These are phyloP conservation scores for Hypocryptadius cinnamomeus DNA, from an alignment of 2,113 vertebrate genomes.

Conservation along the genomic window DNA sequence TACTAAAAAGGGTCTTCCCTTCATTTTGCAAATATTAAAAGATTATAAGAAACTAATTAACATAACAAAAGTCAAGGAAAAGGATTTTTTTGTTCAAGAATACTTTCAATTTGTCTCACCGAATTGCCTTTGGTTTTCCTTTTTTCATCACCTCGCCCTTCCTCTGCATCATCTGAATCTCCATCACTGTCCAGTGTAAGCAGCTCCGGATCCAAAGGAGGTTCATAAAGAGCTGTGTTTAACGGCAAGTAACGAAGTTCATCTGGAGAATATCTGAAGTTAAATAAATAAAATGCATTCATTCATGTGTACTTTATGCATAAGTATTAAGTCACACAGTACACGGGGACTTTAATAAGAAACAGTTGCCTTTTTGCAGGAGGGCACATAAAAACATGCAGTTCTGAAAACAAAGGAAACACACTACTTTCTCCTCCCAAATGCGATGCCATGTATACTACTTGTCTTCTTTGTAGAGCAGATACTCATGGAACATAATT, in stretches of 20 bases:
- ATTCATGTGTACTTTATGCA: background rate
- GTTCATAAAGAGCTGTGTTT: slow-evolving; percentile 95
- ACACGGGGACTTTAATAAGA: background rate
- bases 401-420: background rate
- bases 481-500: background rate
- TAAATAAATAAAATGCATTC: background rate
- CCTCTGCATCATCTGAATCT: slow-evolving; percentile 91
- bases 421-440: background rate
- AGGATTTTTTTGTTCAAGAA: background rate
- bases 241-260: slow-evolving; percentile 93
- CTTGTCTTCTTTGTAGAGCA: background rate
- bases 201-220: slow-evolving; percentile 93
- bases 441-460: background rate
- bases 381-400: background rate
- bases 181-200: slow-evolving; percentile 91
- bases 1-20: background rate
- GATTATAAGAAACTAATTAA: background rate
- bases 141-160: slow-evolving; percentile 79
- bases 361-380: background rate
- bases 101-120: slow-evolving; percentile 59
- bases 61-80: background rate
- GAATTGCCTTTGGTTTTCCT: slow-evolving; percentile 82
- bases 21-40: background rate
- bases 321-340: background rate
- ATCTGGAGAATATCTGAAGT: slow-evolving; percentile 88